phyloP scores from a whole-genome alignment of 2,797 vertebrate genomes.

The Enteromius radiatus region DNA sequence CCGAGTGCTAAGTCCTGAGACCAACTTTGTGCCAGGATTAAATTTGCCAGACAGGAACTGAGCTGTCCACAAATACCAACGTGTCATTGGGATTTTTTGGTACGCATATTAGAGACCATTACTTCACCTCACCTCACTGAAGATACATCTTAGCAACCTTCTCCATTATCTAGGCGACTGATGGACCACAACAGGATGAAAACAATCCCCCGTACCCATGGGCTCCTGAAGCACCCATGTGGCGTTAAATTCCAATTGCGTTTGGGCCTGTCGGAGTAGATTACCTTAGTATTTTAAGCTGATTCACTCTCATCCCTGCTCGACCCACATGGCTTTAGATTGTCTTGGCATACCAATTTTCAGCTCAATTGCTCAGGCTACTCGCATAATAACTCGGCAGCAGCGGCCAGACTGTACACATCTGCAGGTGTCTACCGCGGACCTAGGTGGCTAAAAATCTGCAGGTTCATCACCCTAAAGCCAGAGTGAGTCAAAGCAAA shows the following conservation, averaged over 20 bases:
- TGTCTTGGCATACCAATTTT: constrained; percentile 79
- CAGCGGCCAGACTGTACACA: constrained; percentile 32
- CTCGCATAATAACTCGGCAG: constrained; percentile 59
- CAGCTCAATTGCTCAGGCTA: constrained; percentile 81
- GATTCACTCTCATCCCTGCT: constrained; percentile 66
- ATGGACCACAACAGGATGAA: constrained; percentile 56
- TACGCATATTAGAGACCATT: constrained; percentile 25
- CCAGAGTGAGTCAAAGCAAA: constrained; percentile 13
- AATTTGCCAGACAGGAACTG: constrained; percentile 50
- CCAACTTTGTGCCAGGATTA: constrained; percentile 21
- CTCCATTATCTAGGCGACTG: constrained; percentile 35
- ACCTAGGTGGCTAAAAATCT: constrained; percentile 8
- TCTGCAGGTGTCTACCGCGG: background rate
- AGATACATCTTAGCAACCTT: constrained; percentile 33
- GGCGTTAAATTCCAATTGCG: constrained; percentile 71
- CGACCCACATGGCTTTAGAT: constrained; percentile 72
- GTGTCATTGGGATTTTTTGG: constrained; percentile 27
- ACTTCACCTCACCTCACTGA: constrained; percentile 39
- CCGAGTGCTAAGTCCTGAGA: constrained; percentile 10
- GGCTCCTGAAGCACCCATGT: constrained; percentile 56
- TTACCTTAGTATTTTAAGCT: constrained; percentile 74
- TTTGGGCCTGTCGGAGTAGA: constrained; percentile 70
- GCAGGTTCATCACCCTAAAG: background rate
- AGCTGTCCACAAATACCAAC: constrained; percentile 40
- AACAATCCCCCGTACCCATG: constrained; percentile 44